A percentile compares a stretch with the other conserved stretches of the same genome.
Evolutionary conservation across 2,888 invertebrate species (phyloP).

Genomic region (Chelonus formosanus): DNA sequence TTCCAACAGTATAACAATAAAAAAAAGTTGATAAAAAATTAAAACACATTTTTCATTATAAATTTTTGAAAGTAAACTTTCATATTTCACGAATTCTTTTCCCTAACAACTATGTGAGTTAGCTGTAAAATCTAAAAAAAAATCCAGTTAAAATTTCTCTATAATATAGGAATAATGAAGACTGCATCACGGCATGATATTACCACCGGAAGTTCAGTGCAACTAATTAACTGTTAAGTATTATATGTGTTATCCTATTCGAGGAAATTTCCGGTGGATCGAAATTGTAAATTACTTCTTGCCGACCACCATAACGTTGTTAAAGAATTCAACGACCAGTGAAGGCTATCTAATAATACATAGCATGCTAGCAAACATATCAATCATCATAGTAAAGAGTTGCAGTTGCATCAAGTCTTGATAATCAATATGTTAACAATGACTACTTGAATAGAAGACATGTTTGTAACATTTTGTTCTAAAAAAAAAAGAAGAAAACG

Average conservation of each 20-base stretch:
- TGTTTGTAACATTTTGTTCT: background rate
- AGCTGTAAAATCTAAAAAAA: no score
- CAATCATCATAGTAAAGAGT: slow-evolving; percentile 25
- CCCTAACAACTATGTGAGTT: no score
- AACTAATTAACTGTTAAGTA: slow-evolving; percentile 21
- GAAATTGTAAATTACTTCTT: slow-evolving; percentile 18
- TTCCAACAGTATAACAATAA: no score
- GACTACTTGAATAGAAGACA: background rate
- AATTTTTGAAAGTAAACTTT: no score
- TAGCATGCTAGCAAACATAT: slow-evolving; percentile 18
- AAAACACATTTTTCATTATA: no score
- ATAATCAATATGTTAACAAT: slow-evolving; percentile 22
- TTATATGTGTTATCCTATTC: background rate
- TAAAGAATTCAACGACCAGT: slow-evolving; percentile 29
- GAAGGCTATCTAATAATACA: slow-evolving; percentile 23
- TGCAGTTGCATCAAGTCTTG: slow-evolving; percentile 3
- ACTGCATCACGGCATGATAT: background rate
- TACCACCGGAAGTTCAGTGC: slow-evolving; percentile 11
- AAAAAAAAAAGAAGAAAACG: slow-evolving; percentile 12
- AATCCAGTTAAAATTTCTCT: no score
- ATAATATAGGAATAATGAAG: no score
- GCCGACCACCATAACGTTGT: slow-evolving; percentile 12
- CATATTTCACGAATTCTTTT: no score
- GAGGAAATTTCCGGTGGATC: slow-evolving; percentile 12
- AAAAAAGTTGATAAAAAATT: no score